Evolutionary conservation across 2,797 vertebrate species (phyloP).

Genomic region (Meda fulgida): DNA sequence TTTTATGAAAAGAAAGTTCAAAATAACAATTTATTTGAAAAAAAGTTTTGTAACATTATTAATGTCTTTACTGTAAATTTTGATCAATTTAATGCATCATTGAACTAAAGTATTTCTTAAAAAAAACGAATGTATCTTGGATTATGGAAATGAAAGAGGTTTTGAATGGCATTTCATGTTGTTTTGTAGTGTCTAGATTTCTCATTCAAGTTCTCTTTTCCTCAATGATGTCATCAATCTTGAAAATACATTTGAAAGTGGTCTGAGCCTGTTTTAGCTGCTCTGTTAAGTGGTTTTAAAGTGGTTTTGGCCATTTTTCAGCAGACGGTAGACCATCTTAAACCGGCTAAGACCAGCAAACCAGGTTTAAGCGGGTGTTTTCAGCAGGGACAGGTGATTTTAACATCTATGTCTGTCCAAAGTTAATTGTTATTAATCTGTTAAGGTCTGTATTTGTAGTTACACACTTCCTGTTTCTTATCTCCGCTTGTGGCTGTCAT

Average conservation of each 20-base stretch:
- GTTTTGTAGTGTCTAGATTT: not conserved
- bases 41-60: not conserved
- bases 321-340: not conserved
- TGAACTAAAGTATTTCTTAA: not conserved
- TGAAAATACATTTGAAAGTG: not conserved
- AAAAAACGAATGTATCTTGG: not conserved
- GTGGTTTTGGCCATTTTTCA: not conserved
- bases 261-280: not conserved
- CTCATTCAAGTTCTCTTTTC: not conserved
- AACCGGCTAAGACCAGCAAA: not conserved
- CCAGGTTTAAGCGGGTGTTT: not conserved
- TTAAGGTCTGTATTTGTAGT: slow-evolving; percentile 7
- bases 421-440: not conserved
- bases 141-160: not conserved
- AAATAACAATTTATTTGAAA: not conserved
- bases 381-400: not conserved
- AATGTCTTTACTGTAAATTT: not conserved
- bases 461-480: slow-evolving; percentile 14
- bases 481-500: not conserved
- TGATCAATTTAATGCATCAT: not conserved
- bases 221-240: not conserved
- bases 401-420: not conserved
- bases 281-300: not conserved
- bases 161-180: not conserved
- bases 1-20: not conserved